These are phyloP conservation scores for Oikopleura vanhoeffeni DNA, from an alignment of 23 tunicate species.

Conservation along the genomic window DNA sequence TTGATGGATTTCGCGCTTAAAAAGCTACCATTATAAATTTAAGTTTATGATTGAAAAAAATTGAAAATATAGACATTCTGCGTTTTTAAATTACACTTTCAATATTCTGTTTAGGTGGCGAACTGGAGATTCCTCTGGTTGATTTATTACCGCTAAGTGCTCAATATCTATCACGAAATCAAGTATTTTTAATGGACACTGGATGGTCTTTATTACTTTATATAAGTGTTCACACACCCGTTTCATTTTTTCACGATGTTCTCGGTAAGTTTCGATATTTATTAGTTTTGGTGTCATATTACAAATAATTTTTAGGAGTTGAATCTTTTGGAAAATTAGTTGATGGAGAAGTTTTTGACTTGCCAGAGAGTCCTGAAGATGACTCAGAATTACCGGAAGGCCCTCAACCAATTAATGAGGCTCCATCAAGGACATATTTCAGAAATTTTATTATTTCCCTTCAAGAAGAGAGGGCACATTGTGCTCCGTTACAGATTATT, in stretches of 20 bases:
- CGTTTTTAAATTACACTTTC: too few species aligned
- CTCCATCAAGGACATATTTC: background rate
- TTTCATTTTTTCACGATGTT: conserved; percentile 40
- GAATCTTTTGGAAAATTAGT: background rate
- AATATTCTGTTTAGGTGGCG: conserved; percentile 19
- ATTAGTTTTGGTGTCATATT: too few species aligned
- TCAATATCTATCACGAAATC: conserved; percentile 33
- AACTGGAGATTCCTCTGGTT: conserved; percentile 43
- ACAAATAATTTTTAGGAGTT: background rate
- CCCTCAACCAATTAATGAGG: background rate
- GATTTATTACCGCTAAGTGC: conserved; percentile 47
- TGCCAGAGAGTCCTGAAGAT: background rate
- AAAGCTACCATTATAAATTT: too few species aligned
- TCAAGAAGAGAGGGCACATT: background rate
- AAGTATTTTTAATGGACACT: conserved; percentile 46
- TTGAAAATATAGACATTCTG: background rate
- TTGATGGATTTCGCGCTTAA: too few species aligned
- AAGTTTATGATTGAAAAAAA: background rate
- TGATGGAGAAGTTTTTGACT: background rate
- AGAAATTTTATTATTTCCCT: conserved; percentile 1
- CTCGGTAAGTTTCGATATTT: conserved; percentile 39
- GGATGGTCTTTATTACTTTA: conserved; percentile 63
- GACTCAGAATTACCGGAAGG: background rate
- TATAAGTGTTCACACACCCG: conserved; percentile 32
- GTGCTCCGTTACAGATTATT: background rate